Evolutionary conservation across 2,113 vertebrate genomes (phyloP).

Genomic region (Passer montanus): DNA sequence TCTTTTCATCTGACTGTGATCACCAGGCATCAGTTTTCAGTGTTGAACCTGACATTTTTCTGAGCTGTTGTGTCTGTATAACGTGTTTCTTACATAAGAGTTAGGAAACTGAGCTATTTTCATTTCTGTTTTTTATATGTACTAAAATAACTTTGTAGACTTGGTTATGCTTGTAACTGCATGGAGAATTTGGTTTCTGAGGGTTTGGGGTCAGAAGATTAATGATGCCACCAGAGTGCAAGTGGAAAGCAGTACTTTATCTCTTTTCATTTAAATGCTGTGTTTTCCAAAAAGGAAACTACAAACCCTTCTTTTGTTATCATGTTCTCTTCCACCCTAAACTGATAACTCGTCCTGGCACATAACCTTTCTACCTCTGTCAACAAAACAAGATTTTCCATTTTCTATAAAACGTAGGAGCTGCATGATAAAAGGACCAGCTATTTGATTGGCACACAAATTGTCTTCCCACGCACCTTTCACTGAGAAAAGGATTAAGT

Average conservation of each 20-base stretch:
- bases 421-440: not conserved
- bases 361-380: not conserved
- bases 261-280: not conserved
- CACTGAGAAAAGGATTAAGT: conserved; percentile 5
- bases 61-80: conserved; percentile 12
- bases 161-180: not conserved
- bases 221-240: not conserved
- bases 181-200: not conserved
- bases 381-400: not conserved
- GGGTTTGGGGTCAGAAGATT: not conserved
- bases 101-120: not conserved
- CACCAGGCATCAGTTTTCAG: not conserved
- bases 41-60: conserved; percentile 40
- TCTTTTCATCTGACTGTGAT: conserved; percentile 19
- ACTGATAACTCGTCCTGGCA: not conserved
- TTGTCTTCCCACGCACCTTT: not conserved
- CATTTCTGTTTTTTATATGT: not conserved
- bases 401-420: not conserved
- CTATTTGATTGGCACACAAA: not conserved
- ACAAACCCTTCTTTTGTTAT: not conserved
- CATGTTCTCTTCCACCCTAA: not conserved
- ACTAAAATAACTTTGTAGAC: not conserved
- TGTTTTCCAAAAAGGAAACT: not conserved
- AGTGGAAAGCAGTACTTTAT: not conserved
- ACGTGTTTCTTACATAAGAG: not conserved